Evolutionary conservation across 2,113 vertebrate genomes (phyloP).

Genomic region (Callorhinus ursinus): DNA sequence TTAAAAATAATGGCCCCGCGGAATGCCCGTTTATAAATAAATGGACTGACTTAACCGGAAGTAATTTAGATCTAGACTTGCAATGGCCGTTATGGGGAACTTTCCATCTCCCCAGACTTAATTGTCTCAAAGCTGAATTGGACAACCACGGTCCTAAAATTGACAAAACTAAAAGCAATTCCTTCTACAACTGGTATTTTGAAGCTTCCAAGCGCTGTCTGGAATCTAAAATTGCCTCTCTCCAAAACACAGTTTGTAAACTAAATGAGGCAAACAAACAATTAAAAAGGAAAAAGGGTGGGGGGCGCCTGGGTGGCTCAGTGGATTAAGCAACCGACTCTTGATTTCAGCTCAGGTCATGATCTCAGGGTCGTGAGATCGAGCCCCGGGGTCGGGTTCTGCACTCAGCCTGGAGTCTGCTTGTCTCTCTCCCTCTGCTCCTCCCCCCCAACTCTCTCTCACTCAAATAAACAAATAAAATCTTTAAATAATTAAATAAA

Average conservation of each 20-base stretch:
- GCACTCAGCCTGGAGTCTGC: not conserved
- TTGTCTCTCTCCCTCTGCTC: not conserved
- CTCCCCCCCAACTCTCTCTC: not conserved
- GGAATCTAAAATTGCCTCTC: not conserved
- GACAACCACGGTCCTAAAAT: not conserved
- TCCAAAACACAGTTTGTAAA: not conserved
- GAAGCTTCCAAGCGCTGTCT: not conserved
- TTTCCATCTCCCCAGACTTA: not conserved
- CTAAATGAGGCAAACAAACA: not conserved
- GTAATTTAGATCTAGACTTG: not conserved
- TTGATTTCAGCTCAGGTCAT: not conserved
- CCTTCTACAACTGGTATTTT: not conserved
- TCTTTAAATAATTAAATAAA: not conserved
- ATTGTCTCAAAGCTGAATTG: not conserved
- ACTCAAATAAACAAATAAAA: not conserved
- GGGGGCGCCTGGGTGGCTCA: not conserved
- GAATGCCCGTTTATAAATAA: not conserved
- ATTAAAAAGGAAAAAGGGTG: not conserved
- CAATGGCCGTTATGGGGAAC: not conserved
- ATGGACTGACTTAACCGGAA: not conserved
- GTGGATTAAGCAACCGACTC: not conserved
- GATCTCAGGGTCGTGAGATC: not conserved
- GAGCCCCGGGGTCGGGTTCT: not conserved
- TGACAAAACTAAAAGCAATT: not conserved
- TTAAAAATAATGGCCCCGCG: not conserved